These are phyloP conservation scores for Calyptommatus sinebrachiatus DNA, from an alignment of 2,113 vertebrate species.

Conservation along the genomic window DNA sequence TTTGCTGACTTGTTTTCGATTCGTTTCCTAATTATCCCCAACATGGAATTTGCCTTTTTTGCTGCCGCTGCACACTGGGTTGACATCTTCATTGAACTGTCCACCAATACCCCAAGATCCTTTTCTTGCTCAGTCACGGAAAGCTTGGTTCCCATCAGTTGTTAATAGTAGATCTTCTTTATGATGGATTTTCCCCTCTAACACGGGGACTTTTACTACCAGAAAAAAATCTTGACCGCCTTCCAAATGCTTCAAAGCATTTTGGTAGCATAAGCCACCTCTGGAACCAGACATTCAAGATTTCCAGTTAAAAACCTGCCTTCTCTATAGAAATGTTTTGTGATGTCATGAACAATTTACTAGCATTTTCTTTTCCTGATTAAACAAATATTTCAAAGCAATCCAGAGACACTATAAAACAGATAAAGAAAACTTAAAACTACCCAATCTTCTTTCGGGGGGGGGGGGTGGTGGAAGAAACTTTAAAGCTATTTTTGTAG, in stretches of 20 bases:
- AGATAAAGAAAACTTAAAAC: rapidly evolving
- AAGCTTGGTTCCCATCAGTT: too few relatives aligned
- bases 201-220: not conserved
- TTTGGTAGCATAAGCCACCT: not conserved
- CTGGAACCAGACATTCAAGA: not conserved
- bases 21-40: too few relatives aligned
- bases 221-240: not conserved
- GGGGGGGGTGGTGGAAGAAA: not conserved
- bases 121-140: too few relatives aligned
- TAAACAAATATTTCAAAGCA: not conserved
- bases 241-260: not conserved
- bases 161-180: too few relatives aligned
- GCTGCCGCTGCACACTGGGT: too few relatives aligned
- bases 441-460: rapidly evolving
- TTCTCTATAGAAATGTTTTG: not conserved
- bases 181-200: too few relatives aligned
- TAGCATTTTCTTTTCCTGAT: not conserved
- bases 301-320: not conserved
- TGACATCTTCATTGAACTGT: too few relatives aligned
- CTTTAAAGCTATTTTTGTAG: constrained; percentile 9
- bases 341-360: rapidly evolving
- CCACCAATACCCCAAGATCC: too few relatives aligned
- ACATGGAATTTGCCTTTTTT: too few relatives aligned
- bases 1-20: too few relatives aligned
- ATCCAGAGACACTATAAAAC: constrained; percentile 2